Evolutionary conservation across 53 echinoderm and acorn worm species (phyloP), one percentile per base, ranked within the genome.

Genomic region (Patiria pectinifera): DNA sequence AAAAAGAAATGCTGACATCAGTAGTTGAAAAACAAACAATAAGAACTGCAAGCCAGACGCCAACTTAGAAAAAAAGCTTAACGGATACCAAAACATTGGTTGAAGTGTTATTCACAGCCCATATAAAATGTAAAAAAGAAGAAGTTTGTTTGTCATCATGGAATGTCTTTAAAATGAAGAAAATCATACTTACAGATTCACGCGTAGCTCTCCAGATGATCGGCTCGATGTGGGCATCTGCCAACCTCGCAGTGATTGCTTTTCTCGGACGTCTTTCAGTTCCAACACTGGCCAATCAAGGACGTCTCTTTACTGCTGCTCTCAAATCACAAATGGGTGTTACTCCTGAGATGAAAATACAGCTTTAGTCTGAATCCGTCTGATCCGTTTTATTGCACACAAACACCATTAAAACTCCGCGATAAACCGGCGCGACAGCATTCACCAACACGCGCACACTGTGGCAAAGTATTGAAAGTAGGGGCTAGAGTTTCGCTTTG

Each of bases 311-410:
- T 18, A 69, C 21, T 15, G 15, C 16, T 69, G 69, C 69, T 69
- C 69, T 69, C 69, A 0, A 69, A 69, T 15, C 7, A 18, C 21
- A 18, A 3, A 21, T 11, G 35, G 35, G 35, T 35, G 35, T 3
- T 15, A 14, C 69, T 6, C 2, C 69, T 3, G 24, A 15, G 10
- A 66, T 66, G 15, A 66, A 18, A 66, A 21, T 23, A 10, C 10
- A 16, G 24, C 74, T 23, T 23, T 23, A 22, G 24, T 3, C 10
- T n/a, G 24, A 9, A 2, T 4, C 24, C 16, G 11, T 12, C 14
- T 70, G 60, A 12, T 70, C 16, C 45, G 79, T 78, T 78, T 78
- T 78, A 78, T 78, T 78, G 79, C 79, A 45, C 71, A 24, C 74
- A 53, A 71, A 71, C 86, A 86, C 35, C 74, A 74, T 86, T 74